Conservation (phyloP, 2,888 invertebrate genomes). For the Bimastos eiseni region DNA sequence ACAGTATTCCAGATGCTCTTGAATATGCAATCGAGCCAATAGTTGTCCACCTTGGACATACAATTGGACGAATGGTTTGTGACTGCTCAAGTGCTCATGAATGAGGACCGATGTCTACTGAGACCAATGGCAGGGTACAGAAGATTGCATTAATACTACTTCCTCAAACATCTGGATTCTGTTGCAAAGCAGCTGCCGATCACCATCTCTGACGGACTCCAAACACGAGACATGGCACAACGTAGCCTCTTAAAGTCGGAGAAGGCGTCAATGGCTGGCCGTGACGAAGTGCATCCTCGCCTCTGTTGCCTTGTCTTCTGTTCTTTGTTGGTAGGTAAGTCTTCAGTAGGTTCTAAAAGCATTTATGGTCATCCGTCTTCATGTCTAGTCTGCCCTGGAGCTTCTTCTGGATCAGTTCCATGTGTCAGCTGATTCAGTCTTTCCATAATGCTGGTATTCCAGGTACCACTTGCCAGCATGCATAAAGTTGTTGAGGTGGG, state of each 20-base stretch:
- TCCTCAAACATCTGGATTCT: too few species aligned
- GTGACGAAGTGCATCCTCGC: not conserved
- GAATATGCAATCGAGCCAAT: too few species aligned
- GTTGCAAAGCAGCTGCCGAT: too few species aligned
- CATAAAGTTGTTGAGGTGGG: not conserved
- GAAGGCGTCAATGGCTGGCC: not conserved
- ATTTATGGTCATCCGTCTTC: not conserved
- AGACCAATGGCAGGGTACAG: too few species aligned
- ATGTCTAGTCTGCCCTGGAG: not conserved
- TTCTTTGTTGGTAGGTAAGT: not conserved
- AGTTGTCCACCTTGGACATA: too few species aligned
- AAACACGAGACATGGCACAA: too few species aligned
- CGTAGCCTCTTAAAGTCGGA: not conserved
- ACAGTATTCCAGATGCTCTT: too few species aligned
- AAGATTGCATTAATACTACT: too few species aligned
- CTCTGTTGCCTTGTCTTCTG: not conserved
- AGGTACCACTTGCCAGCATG: not conserved
- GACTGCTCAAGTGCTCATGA: too few species aligned
- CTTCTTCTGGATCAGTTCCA: not conserved
- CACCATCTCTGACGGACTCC: too few species aligned
- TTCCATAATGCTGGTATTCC: not conserved
- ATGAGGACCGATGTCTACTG: too few species aligned
- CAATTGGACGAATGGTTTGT: too few species aligned
- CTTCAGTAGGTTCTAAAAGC: not conserved
- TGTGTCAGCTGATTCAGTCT: not conserved